These are phyloP conservation scores for Haemorhous mexicanus DNA, from an alignment of 2,113 vertebrate genomes.

Conservation along the genomic window DNA sequence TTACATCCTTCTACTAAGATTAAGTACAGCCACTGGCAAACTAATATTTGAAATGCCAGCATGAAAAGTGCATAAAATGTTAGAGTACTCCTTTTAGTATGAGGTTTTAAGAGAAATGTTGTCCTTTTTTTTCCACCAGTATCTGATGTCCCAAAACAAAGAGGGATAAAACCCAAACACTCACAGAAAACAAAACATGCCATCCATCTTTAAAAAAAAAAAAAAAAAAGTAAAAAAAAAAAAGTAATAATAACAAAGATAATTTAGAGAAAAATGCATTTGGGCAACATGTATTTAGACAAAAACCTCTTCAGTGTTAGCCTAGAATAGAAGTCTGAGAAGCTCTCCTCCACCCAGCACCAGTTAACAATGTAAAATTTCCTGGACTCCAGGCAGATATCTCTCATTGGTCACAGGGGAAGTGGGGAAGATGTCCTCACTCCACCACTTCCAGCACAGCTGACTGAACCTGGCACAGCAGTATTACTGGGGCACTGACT, in stretches of 20 bases:
- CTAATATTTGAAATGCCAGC: background rate
- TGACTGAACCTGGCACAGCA: background rate
- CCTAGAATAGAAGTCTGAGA: background rate
- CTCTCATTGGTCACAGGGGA: background rate
- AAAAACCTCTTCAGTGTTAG: background rate
- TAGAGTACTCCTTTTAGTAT: background rate
- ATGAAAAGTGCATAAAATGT: background rate
- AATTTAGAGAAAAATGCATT: background rate
- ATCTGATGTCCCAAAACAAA: background rate
- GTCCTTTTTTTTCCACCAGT: background rate
- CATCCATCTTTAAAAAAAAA: background rate
- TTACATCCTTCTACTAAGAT: background rate
- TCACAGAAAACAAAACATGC: background rate
- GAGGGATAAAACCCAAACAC: rapidly evolving
- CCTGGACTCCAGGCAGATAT: background rate
- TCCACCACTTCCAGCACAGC: background rate
- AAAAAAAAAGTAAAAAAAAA: background rate
- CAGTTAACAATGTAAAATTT: background rate
- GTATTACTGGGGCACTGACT: background rate
- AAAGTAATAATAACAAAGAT: background rate
- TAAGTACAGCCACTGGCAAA: background rate
- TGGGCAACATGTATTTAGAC: background rate
- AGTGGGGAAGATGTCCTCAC: background rate
- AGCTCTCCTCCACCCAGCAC: background rate
- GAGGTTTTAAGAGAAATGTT: background rate